phyloP scores from a whole-genome alignment of 2,888 invertebrate species.

The Yponomeuta plumbellus region DNA sequence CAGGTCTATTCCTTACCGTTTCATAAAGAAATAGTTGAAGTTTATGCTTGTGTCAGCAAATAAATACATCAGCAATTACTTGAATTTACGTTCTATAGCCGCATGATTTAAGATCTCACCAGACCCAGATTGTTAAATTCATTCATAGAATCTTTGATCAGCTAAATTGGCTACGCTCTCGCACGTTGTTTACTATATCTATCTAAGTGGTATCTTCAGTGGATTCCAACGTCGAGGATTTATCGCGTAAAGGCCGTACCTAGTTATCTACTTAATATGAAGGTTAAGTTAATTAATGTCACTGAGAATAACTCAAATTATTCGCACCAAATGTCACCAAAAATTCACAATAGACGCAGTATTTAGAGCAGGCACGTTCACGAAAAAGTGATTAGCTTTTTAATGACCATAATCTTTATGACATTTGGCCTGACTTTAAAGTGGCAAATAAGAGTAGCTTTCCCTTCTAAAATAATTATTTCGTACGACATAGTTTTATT shows the following conservation, averaged over 20 bases:
- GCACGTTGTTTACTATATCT: neutral
- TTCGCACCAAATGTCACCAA: neutral
- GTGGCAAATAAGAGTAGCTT: conserved; percentile 23
- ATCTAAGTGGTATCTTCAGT: neutral
- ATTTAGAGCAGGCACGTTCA: neutral
- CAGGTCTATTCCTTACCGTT: neutral
- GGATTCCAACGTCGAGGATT: neutral
- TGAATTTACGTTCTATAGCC: conserved; percentile 6
- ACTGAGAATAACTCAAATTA: neutral
- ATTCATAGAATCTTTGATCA: neutral
- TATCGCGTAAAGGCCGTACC: neutral
- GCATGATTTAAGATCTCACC: conserved; percentile 4
- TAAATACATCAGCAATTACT: conserved; percentile 6
- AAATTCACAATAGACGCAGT: neutral
- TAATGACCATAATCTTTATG: conserved; percentile 30
- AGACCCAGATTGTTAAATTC: neutral
- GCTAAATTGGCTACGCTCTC: neutral
- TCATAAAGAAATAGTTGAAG: conserved; percentile 9
- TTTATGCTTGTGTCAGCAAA: conserved; percentile 5
- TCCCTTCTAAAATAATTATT: neutral
- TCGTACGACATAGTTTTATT: too few species aligned
- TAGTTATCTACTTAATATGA: neutral
- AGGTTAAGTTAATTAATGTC: neutral
- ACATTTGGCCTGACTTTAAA: conserved; percentile 32
- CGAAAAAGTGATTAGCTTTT: conserved; percentile 9